phyloP scores from a whole-genome alignment of 1,140 invertebrate species.

The Ceratina calcarata region DNA sequence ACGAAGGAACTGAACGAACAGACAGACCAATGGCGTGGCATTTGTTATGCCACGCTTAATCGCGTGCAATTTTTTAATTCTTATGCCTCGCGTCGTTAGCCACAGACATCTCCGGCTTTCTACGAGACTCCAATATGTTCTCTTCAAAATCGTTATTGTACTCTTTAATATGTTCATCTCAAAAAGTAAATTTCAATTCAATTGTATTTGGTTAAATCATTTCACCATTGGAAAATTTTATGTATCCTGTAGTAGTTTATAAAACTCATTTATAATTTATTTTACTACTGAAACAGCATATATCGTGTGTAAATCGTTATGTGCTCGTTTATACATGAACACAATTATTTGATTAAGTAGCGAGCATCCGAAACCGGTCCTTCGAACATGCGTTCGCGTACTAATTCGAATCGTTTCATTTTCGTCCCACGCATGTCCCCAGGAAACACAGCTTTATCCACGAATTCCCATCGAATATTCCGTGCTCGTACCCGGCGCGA shows the following conservation, averaged over 20 bases:
- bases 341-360: neutral
- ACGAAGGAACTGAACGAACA: slow-evolving; percentile 30
- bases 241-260: no score
- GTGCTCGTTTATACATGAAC: neutral
- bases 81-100: slow-evolving; percentile 13
- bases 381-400: neutral
- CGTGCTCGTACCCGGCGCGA: neutral
- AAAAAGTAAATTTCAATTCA: no score
- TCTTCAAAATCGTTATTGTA: no score
- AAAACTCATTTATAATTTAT: no score
- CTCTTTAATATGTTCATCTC: no score
- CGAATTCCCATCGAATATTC: slow-evolving; percentile 7
- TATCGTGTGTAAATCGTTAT: no score
- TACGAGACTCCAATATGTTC: no score
- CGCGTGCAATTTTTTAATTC: slow-evolving; percentile 3
- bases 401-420: slow-evolving; percentile 1
- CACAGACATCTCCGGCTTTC: no score
- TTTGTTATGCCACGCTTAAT: slow-evolving; percentile 39
- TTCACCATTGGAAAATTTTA: no score
- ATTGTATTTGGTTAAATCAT: no score
- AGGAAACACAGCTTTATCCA: neutral
- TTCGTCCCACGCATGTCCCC: neutral
- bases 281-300: no score
- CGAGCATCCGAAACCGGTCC: neutral
- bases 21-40: slow-evolving; percentile 54